A percentile compares a stretch with the other conserved stretches of the same genome.
phyloP scores from a whole-genome alignment of 2,888 invertebrate species.

The Pyrrhopygopsis socrates region DNA sequence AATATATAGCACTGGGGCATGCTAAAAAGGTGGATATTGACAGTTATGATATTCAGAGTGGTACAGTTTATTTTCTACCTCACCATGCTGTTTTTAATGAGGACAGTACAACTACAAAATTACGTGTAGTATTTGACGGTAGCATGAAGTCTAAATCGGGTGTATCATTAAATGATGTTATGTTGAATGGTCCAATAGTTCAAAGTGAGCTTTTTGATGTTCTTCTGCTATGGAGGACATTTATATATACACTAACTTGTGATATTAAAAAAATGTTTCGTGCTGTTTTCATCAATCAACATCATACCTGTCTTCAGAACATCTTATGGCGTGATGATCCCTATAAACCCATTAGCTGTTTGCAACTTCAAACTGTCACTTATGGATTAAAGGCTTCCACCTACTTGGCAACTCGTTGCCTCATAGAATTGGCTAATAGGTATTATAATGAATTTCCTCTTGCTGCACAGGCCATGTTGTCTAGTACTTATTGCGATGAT shows the following conservation, averaged over 20 bases:
- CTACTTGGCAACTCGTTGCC: slow-evolving; percentile 58
- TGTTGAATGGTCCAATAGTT: slow-evolving; percentile 55
- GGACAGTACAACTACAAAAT: background rate
- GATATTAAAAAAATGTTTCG: slow-evolving; percentile 9
- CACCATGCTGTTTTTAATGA: slow-evolving; percentile 19
- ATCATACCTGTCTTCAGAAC: background rate
- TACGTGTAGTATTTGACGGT: slow-evolving; percentile 4
- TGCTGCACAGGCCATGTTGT: background rate
- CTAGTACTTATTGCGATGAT: slow-evolving; percentile 1
- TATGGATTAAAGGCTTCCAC: slow-evolving; percentile 63
- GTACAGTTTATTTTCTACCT: background rate
- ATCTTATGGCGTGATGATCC: slow-evolving; percentile 8
- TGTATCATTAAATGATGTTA: slow-evolving; percentile 21
- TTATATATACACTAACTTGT: background rate
- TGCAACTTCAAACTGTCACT: slow-evolving; percentile 65
- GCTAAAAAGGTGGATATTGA: slow-evolving; percentile 7
- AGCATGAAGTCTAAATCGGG: slow-evolving; percentile 7
- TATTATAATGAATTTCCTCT: slow-evolving; percentile 8
- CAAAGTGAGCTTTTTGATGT: slow-evolving; percentile 47
- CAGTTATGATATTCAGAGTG: background rate
- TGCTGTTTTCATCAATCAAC: background rate
- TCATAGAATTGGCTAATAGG: slow-evolving; percentile 47
- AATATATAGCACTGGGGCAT: slow-evolving; percentile 6
- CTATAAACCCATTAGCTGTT: slow-evolving; percentile 29
- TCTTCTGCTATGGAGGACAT: background rate